A percentile compares a stretch with the other conserved stretches of the same genome.
Evolutionary conservation across 1,140 invertebrate genomes (phyloP).

Genomic region (Zelostemma sp.): DNA sequence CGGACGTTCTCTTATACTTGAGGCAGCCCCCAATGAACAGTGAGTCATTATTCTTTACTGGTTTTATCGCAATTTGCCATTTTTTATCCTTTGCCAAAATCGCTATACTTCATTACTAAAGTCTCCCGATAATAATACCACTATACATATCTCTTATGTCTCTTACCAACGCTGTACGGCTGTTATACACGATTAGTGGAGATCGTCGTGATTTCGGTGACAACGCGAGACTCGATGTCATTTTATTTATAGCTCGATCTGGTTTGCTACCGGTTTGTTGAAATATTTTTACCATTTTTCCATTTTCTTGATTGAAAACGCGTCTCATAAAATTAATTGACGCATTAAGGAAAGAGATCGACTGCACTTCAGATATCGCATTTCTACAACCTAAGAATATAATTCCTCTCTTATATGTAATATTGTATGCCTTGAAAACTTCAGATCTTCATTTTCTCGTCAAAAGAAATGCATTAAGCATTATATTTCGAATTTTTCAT

Average conservation of each 20-base stretch:
- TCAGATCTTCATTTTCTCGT: no score
- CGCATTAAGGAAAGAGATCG: no score
- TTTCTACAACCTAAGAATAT: no score
- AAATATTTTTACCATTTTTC: slow-evolving; percentile 9
- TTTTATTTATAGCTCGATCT: slow-evolving; percentile 11
- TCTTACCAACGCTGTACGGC: slow-evolving; percentile 5
- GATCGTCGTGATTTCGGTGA: neutral
- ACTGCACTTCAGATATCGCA: no score
- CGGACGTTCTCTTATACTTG: slow-evolving; percentile 50
- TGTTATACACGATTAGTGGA: neutral
- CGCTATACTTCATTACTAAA: slow-evolving; percentile 21
- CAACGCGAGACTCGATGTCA: no score
- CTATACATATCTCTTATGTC: neutral
- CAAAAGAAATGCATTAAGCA: no score
- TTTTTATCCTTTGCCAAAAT: slow-evolving; percentile 26
- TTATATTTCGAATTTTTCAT: no score
- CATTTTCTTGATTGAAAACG: no score
- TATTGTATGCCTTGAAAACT: no score
- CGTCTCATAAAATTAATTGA: no score
- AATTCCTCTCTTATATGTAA: no score
- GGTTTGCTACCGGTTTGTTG: slow-evolving; percentile 14
- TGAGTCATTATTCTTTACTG: slow-evolving; percentile 50
- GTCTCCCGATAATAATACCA: slow-evolving; percentile 14
- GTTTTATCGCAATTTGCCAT: slow-evolving; percentile 31
- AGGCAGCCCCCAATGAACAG: slow-evolving; percentile 54